A percentile compares a stretch with the other conserved stretches of the same genome.
phyloP scores from a whole-genome alignment of 1,140 invertebrate genomes.

The Megalopta genalis region DNA sequence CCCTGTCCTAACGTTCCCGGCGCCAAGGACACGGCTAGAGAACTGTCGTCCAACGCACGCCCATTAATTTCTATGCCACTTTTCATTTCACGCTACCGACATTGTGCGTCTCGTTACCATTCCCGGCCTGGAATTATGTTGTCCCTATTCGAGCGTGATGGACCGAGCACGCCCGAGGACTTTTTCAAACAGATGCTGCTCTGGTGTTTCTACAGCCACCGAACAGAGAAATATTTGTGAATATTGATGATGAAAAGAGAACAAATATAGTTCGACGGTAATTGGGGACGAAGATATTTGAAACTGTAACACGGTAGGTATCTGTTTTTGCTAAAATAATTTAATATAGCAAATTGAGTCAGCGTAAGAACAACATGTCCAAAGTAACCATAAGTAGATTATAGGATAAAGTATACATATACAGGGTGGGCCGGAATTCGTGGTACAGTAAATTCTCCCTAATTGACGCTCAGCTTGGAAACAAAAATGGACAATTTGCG shows the following conservation, averaged over 20 bases:
- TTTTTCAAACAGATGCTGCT: neutral
- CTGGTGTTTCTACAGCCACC: no score
- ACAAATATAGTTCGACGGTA: neutral
- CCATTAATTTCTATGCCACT: constrained; percentile 21
- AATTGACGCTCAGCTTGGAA: no score
- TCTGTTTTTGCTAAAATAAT: no score
- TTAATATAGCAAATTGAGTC: no score
- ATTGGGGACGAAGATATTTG: neutral
- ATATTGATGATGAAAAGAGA: neutral
- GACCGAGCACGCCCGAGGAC: neutral
- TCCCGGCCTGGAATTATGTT: constrained; percentile 10
- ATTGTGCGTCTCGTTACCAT: constrained; percentile 17
- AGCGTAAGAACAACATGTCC: no score
- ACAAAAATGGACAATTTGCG: no score
- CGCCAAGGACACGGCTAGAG: constrained; percentile 19
- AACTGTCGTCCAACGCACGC: constrained; percentile 2
- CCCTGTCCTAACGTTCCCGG: neutral
- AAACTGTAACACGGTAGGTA: no score
- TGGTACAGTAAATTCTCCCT: no score
- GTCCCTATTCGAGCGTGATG: constrained; percentile 12
- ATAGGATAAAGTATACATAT: no score
- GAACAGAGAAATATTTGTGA: neutral
- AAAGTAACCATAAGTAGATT: no score
- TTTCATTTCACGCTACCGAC: constrained; percentile 31
- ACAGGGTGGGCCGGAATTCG: no score